phyloP scores from a whole-genome alignment of 2,113 vertebrate genomes.

The Nasalis larvatus region DNA sequence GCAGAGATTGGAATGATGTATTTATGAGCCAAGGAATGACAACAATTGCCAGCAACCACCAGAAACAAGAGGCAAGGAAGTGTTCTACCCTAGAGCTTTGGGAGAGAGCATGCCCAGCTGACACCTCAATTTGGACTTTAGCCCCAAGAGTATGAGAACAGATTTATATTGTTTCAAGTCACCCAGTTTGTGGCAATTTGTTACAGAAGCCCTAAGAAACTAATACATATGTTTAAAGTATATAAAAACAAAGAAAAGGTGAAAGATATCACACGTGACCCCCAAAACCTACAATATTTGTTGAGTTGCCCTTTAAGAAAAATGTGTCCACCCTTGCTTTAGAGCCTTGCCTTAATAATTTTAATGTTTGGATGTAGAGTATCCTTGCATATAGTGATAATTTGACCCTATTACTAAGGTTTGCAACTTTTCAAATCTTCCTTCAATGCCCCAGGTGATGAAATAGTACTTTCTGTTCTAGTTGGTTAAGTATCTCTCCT shows the following conservation, averaged over 20 bases:
- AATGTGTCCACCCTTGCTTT: not conserved
- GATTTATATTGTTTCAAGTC: not conserved
- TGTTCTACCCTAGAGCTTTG: not conserved
- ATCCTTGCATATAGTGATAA: not conserved
- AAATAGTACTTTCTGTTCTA: not conserved
- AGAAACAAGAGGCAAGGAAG: not conserved
- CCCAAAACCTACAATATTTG: not conserved
- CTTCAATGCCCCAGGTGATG: not conserved
- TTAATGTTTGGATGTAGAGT: not conserved
- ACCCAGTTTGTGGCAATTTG: not conserved
- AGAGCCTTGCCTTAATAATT: not conserved
- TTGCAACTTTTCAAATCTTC: not conserved
- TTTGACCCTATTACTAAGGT: not conserved
- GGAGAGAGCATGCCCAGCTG: not conserved
- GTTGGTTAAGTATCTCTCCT: not conserved
- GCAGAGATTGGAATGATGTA: not conserved
- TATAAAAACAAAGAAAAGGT: not conserved
- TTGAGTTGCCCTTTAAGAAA: not conserved
- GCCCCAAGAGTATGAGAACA: not conserved
- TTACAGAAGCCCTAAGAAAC: not conserved
- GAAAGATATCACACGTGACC: not conserved
- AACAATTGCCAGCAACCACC: not conserved
- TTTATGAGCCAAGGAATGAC: not conserved
- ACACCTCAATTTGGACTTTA: not conserved
- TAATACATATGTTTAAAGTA: not conserved